Percentiles rank a stretch among this genome's conserved stretches.
Evolutionary conservation across 2,797 vertebrate species (phyloP).

Genomic region (Periparus ater): DNA sequence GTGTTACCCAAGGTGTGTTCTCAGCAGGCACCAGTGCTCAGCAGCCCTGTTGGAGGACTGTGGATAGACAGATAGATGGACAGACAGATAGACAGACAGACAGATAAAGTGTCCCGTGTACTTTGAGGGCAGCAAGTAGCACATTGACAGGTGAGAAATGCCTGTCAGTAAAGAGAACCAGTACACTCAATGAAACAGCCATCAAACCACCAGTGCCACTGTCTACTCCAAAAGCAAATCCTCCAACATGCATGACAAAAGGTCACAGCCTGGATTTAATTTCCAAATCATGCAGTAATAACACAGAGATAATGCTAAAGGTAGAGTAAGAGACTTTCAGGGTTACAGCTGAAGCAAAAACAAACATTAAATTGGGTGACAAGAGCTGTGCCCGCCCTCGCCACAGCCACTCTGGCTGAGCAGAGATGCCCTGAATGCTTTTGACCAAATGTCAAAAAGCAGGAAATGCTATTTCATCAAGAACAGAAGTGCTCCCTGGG

Average conservation of each 20-base stretch:
- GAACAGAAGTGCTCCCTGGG: conserved; percentile 14
- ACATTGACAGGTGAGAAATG: neutral
- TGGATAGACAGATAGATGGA: neutral
- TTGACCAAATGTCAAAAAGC: conserved; percentile 13
- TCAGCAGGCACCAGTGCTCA: neutral
- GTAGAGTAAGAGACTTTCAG: neutral
- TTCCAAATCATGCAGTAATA: conserved; percentile 8
- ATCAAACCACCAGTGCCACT: neutral
- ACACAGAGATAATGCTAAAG: neutral
- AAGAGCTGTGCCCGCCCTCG: neutral
- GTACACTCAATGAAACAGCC: neutral
- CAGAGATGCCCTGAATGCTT: conserved; percentile 1
- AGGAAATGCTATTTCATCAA: conserved; percentile 33
- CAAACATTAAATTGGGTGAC: conserved; percentile 39
- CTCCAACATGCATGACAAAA: neutral
- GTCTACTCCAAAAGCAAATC: neutral
- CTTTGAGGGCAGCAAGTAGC: neutral
- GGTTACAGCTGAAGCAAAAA: conserved; percentile 9
- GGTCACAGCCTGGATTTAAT: neutral
- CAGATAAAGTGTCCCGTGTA: neutral
- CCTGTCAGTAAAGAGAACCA: neutral
- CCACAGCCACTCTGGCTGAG: neutral
- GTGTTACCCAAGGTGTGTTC: neutral
- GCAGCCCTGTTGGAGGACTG: neutral
- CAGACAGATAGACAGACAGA: fast-evolving